Conservation (phyloP, 1,140 invertebrate genomes). For the Zaprionus lachaisei region DNA sequence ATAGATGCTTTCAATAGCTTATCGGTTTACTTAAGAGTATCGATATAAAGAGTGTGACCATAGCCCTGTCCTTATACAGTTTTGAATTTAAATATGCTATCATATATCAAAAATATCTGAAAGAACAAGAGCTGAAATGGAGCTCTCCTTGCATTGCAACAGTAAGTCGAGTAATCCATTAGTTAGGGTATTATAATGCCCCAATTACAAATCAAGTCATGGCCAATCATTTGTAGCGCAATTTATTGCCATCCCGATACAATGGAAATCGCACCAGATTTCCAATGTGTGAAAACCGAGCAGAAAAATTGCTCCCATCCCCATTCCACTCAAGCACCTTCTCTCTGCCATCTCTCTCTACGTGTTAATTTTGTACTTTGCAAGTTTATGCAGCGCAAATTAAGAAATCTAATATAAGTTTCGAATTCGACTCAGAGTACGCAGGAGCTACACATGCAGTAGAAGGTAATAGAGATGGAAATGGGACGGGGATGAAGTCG, state of each 20-base stretch:
- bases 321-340: not conserved
- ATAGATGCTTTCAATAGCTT: too few relatives aligned
- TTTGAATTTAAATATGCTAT: too few relatives aligned
- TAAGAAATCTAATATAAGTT: conserved; percentile 56
- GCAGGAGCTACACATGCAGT: not conserved
- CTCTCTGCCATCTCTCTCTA: not conserved
- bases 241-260: conserved; percentile 36
- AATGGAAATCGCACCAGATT: conserved; percentile 32
- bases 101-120: not conserved
- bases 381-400: conserved; percentile 36
- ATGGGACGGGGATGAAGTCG: not conserved
- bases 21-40: too few relatives aligned
- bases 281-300: conserved; percentile 29
- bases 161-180: not conserved
- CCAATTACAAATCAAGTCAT: not conserved
- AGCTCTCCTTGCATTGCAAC: not conserved
- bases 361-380: not conserved
- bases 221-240: conserved; percentile 17
- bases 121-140: not conserved
- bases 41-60: too few relatives aligned
- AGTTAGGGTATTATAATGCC: not conserved
- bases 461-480: not conserved
- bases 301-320: not conserved
- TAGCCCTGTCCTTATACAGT: too few relatives aligned
- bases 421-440: conserved; percentile 23